phyloP scores from a whole-genome alignment of 2,113 vertebrate species.

The Leucopsar rothschildi region DNA sequence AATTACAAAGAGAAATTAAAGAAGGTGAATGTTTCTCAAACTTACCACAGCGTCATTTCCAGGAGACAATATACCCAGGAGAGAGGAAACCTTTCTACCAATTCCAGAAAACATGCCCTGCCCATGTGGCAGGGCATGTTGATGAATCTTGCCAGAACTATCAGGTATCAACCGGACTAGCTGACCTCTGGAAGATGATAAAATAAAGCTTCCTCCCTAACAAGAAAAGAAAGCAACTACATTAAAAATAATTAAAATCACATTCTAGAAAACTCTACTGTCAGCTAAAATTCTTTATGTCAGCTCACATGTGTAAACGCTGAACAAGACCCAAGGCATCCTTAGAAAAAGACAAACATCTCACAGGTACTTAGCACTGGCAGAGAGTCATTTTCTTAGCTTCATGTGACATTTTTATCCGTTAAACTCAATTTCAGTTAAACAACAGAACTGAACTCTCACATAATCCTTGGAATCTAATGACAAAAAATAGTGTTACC shows the following conservation, averaged over 20 bases:
- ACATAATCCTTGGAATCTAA: neutral
- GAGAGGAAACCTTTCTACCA: slow-evolving; percentile 89
- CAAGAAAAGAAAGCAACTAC: neutral
- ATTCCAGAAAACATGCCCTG: slow-evolving; percentile 94
- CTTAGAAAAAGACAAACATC: neutral
- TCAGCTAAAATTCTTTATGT: neutral
- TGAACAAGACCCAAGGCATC: neutral
- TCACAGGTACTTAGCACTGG: neutral
- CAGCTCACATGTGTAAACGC: neutral
- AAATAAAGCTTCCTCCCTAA: slow-evolving; percentile 87
- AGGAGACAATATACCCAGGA: slow-evolving; percentile 90
- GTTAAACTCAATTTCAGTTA: neutral
- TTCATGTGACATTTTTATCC: neutral
- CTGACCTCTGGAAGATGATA: slow-evolving; percentile 81
- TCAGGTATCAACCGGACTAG: slow-evolving; percentile 80
- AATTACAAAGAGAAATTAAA: neutral
- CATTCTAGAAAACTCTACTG: neutral
- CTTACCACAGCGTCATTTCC: slow-evolving; percentile 83
- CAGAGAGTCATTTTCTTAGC: neutral
- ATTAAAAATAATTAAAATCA: neutral
- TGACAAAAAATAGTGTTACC: neutral
- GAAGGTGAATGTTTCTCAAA: neutral
- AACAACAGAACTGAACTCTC: neutral
- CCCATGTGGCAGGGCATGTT: slow-evolving; percentile 81
- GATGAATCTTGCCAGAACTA: slow-evolving; percentile 81